Evolutionary conservation across 2,888 invertebrate species (phyloP).

Genomic region (Agrochola circellaris): DNA sequence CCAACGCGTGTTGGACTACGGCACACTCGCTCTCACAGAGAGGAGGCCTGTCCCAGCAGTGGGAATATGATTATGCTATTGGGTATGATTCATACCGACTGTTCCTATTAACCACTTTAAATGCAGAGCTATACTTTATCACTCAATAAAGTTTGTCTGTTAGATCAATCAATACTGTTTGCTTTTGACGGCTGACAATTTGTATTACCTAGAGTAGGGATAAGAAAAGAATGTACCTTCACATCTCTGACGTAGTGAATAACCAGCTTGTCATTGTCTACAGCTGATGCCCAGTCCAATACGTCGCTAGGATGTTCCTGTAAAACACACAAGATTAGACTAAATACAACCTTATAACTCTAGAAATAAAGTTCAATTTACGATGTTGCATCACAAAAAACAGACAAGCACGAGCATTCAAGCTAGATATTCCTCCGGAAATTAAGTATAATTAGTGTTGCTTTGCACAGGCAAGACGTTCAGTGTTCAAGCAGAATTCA

Average conservation of each 20-base stretch:
- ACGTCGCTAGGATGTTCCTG: constrained; percentile 96
- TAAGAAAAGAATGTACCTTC: constrained; percentile 91
- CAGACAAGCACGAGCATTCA: not conserved
- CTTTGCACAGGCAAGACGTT: not conserved
- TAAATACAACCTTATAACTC: too few relatives aligned
- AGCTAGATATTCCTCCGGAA: not conserved
- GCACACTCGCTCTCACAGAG: too few relatives aligned
- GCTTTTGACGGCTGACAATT: not conserved
- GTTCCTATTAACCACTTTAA: too few relatives aligned
- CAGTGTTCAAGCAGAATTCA: not conserved
- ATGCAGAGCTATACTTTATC: not conserved
- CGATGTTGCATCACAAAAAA: not conserved
- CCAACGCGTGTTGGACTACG: too few relatives aligned
- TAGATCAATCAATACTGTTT: not conserved
- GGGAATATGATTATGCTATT: too few relatives aligned
- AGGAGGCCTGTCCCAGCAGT: too few relatives aligned
- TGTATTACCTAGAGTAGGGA: not conserved
- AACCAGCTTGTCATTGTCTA: constrained; percentile 96
- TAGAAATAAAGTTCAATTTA: not conserved
- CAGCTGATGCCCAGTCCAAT: constrained; percentile 96
- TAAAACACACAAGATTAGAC: constrained; percentile 49
- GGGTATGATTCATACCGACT: too few relatives aligned
- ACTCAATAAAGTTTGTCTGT: not conserved
- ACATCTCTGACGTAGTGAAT: constrained; percentile 98
- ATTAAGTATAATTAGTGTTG: not conserved